These are phyloP conservation scores for Chaetorhynchus papuensis DNA, from an alignment of 2,113 vertebrate genomes.

Conservation along the genomic window DNA sequence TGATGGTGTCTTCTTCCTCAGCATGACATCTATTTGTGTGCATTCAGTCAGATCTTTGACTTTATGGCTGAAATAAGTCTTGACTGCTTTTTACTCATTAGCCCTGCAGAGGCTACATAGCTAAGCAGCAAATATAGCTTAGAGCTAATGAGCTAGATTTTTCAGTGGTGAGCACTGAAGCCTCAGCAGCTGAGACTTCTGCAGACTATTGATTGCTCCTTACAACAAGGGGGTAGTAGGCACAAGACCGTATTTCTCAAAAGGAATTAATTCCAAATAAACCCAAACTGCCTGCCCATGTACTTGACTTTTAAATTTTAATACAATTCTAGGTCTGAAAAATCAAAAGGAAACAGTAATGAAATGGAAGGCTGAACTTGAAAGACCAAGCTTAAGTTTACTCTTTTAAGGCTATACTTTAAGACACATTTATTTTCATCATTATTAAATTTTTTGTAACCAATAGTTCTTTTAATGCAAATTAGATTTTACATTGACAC, in stretches of 20 bases:
- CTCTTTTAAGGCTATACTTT: not conserved
- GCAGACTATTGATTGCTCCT: not conserved
- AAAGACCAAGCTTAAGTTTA: not conserved
- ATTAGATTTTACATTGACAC: not conserved
- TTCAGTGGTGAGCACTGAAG: not conserved
- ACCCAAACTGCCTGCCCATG: not conserved
- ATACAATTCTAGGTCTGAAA: not conserved
- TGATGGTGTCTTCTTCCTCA: not conserved
- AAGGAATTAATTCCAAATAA: not conserved
- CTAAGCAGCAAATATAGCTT: not conserved
- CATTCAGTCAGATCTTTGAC: not conserved
- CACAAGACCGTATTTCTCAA: not conserved
- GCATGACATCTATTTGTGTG: not conserved
- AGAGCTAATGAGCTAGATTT: conserved; percentile 1
- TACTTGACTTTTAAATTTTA: not conserved
- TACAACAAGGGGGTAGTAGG: not conserved
- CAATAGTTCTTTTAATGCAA: not conserved
- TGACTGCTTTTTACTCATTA: conserved; percentile 32
- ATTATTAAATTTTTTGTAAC: not conserved
- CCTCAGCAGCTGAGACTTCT: not conserved
- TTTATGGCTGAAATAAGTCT: conserved; percentile 27
- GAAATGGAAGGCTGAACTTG: not conserved
- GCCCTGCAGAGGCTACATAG: not conserved
- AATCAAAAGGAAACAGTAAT: not conserved
- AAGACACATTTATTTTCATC: not conserved